Evolutionary conservation across 23 tunicate genomes (phyloP).

Genomic region (Halocynthia aurantium): DNA sequence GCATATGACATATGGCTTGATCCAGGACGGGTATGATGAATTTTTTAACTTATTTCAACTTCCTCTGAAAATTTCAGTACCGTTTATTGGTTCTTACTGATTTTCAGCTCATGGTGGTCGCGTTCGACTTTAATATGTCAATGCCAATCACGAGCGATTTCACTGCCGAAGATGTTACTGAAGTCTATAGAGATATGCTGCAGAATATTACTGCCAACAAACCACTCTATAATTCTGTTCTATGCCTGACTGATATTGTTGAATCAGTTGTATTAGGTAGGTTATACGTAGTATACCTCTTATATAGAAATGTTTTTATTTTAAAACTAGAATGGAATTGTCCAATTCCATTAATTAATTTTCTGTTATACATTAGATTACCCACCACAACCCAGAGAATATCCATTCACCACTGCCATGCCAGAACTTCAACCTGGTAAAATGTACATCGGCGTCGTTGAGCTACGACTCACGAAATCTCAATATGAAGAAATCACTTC

Average conservation of each 20-base stretch:
- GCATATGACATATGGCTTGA: slow-evolving; percentile 12
- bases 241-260: neutral
- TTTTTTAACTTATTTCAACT: too few species aligned
- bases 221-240: neutral
- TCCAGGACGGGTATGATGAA: too few species aligned
- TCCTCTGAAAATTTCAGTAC: too few species aligned
- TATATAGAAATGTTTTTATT: neutral
- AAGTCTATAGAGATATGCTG: slow-evolving; percentile 1
- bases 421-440: slow-evolving; percentile 6
- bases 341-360: slow-evolving; percentile 5
- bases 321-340: neutral
- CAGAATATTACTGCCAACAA: neutral
- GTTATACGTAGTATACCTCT: neutral
- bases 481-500: neutral
- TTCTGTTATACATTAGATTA: neutral
- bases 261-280: neutral
- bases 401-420: neutral
- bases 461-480: neutral
- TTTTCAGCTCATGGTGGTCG: too few species aligned
- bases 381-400: neutral
- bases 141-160: neutral
- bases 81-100: too few species aligned
- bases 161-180: neutral
- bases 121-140: too few species aligned
- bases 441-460: slow-evolving; percentile 3